Percentiles rank a stretch among this genome's conserved stretches.
Conservation (phyloP, 2,888 invertebrate genomes). For the Andrena trimmerana region DNA sequence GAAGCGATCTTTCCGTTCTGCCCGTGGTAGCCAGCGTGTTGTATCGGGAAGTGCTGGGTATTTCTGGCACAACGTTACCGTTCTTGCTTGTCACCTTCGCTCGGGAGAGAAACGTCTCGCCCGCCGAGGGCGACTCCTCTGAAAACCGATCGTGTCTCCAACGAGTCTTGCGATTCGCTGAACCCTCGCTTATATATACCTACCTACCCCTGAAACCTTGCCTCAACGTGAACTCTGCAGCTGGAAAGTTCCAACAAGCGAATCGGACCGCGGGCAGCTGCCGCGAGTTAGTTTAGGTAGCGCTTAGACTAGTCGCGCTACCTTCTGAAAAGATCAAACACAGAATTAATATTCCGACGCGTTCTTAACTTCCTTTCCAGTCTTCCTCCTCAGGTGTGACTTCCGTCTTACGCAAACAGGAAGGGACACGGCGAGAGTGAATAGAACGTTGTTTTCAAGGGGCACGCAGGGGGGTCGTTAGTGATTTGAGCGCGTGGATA, state of each 20-base stretch:
- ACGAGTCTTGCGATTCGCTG: neutral
- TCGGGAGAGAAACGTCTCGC: neutral
- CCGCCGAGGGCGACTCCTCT: no score
- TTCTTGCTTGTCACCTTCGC: constrained; percentile 51
- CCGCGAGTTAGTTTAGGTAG: neutral
- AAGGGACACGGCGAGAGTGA: constrained; percentile 24
- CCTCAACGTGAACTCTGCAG: no score
- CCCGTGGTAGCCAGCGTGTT: constrained; percentile 27
- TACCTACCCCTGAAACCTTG: no score
- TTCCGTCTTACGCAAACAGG: constrained; percentile 62
- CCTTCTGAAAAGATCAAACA: constrained; percentile 7
- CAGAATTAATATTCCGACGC: constrained; percentile 58
- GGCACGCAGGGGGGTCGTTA: neutral
- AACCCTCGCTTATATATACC: neutral
- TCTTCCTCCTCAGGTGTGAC: constrained; percentile 57
- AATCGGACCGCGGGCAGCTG: no score
- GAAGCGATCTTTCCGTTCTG: constrained; percentile 66
- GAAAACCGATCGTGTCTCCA: neutral
- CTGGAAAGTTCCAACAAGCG: no score
- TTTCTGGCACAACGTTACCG: constrained; percentile 57
- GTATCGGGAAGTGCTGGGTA: constrained; percentile 44
- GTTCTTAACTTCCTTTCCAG: constrained; percentile 47
- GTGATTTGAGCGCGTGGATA: neutral
- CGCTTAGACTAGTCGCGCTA: neutral
- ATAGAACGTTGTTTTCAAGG: neutral